A percentile compares a stretch with the other conserved stretches of the same genome.
Conservation (phyloP, 2,888 invertebrate species). For the Agrilus mali region DNA sequence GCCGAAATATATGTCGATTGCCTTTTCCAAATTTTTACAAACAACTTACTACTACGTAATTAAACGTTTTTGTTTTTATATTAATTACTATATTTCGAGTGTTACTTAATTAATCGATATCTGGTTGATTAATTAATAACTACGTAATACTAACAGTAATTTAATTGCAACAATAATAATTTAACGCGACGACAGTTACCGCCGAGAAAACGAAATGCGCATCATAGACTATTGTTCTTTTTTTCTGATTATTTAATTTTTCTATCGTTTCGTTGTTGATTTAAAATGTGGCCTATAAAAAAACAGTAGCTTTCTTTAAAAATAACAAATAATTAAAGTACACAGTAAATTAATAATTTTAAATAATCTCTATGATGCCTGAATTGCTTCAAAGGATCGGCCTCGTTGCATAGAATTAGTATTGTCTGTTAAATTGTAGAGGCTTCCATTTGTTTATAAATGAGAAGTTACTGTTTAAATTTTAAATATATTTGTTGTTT, state of each 20-base stretch:
- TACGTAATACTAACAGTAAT: constrained; percentile 6
- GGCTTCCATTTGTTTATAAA: constrained; percentile 31
- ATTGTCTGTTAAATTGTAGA: constrained; percentile 33
- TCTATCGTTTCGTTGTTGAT: too few relatives aligned
- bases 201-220: constrained; percentile 1
- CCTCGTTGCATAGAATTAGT: constrained; percentile 31
- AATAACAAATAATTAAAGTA: too few relatives aligned
- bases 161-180: constrained; percentile 1
- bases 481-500: constrained; percentile 14
- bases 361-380: constrained; percentile 25
- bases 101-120: constrained; percentile 6
- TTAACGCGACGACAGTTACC: too few relatives aligned
- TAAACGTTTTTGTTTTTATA: constrained; percentile 2
- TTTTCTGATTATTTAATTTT: too few relatives aligned
- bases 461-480: constrained; percentile 18
- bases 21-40: constrained; percentile 6
- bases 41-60: constrained; percentile 2
- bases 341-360: too few relatives aligned
- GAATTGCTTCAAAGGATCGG: constrained; percentile 18
- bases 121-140: constrained; percentile 2
- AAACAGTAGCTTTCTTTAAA: too few relatives aligned
- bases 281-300: too few relatives aligned
- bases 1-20: constrained; percentile 22
- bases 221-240: constrained; percentile 2
- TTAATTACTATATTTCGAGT: constrained; percentile 4